Conservation (phyloP, 2,888 invertebrate genomes). For the Megalurothrips usitatus region DNA sequence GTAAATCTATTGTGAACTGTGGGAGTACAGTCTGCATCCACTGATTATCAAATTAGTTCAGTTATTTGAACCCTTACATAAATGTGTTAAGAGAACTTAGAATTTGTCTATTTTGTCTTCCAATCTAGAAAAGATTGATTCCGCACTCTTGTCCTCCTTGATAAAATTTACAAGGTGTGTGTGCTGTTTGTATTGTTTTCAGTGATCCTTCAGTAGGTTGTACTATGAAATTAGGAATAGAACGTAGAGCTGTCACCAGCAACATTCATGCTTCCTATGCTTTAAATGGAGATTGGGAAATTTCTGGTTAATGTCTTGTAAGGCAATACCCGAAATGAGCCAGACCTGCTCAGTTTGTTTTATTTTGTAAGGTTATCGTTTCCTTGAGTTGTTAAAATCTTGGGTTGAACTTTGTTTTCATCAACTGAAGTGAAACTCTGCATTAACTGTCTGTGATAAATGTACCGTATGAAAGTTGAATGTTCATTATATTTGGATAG, state of each 20-base stretch:
- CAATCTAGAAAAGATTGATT: not conserved
- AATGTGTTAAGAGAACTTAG: not conserved
- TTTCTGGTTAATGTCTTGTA: not conserved
- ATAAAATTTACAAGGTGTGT: not conserved
- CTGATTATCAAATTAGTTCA: too few species aligned
- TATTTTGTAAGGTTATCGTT: not conserved
- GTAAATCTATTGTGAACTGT: not conserved
- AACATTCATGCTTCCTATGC: not conserved
- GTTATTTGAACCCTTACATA: not conserved
- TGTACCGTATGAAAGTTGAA: slow-evolving; percentile 19
- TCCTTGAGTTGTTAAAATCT: not conserved
- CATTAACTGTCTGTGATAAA: slow-evolving; percentile 21
- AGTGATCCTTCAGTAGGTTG: not conserved
- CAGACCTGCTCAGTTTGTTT: slow-evolving; percentile 8
- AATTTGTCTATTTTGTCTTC: not conserved
- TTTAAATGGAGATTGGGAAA: not conserved
- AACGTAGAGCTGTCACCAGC: not conserved
- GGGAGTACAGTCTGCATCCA: not conserved
- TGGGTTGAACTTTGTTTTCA: not conserved
- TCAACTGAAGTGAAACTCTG: not conserved
- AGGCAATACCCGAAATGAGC: not conserved
- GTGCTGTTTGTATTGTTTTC: not conserved
- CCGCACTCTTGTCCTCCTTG: not conserved
- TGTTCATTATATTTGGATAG: slow-evolving; percentile 19
- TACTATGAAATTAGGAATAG: not conserved